phyloP scores from a whole-genome alignment of 2,888 invertebrate genomes.

The Branchellion lobata region DNA sequence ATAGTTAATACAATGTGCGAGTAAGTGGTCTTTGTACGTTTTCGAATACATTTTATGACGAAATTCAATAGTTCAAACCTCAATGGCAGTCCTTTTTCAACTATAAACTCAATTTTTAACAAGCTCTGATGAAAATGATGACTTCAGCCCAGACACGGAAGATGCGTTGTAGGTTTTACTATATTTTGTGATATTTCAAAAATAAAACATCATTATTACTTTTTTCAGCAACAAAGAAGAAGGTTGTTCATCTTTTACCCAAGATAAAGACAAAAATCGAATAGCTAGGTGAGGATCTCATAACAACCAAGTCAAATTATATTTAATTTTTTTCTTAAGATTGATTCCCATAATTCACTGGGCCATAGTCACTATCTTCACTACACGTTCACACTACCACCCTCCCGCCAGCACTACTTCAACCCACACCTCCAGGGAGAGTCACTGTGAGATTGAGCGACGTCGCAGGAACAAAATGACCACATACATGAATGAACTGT shows the following conservation, averaged over 20 bases:
- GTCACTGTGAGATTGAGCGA: constrained; percentile 98
- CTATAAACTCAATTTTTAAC: background rate
- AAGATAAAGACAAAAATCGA: constrained; percentile 44
- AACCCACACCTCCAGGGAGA: constrained; percentile 72
- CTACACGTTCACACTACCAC: background rate
- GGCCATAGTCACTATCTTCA: background rate
- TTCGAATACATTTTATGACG: too few species aligned
- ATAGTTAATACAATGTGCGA: constrained; percentile 48
- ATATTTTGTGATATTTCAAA: background rate
- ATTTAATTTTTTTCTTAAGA: background rate
- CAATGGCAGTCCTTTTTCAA: too few species aligned
- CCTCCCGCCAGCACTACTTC: background rate
- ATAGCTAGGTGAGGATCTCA: constrained; percentile 41
- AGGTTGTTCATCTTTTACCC: constrained; percentile 42
- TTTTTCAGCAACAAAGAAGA: constrained; percentile 39
- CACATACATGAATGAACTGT: constrained; percentile 97
- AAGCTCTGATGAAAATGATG: constrained; percentile 45
- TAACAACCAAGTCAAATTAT: background rate
- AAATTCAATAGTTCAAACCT: background rate
- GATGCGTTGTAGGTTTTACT: constrained; percentile 37
- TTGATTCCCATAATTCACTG: background rate
- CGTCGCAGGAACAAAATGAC: constrained; percentile 99
- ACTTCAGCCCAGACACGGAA: constrained; percentile 45
- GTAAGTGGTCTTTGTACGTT: too few species aligned
- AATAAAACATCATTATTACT: background rate